Evolutionary conservation across 37 sponge, comb jelly and placozoan species (phyloP).

Genomic region (Aphrocallistes beatrix): DNA sequence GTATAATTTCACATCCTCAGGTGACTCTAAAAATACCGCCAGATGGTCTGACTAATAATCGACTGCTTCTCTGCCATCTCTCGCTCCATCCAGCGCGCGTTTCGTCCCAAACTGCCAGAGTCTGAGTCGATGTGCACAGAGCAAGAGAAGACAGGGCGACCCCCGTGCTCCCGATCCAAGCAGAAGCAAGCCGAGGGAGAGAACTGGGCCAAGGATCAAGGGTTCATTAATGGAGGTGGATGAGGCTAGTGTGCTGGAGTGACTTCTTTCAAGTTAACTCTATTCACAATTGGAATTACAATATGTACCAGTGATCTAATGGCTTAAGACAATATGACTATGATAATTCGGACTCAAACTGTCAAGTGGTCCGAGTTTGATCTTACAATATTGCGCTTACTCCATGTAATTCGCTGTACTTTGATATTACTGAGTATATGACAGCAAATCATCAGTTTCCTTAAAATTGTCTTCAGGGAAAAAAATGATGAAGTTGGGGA

Average conservation of each 20-base stretch:
- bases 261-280: background rate
- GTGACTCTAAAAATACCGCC: too few relatives aligned
- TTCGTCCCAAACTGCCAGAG: background rate
- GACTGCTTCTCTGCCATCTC: conserved; percentile 16
- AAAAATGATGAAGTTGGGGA: too few relatives aligned
- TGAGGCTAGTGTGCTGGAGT: conserved; percentile 10
- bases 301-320: background rate
- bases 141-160: background rate
- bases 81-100: background rate
- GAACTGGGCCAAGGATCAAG: background rate
- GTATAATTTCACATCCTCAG: too few relatives aligned
- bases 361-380: background rate
- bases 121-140: background rate
- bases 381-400: too few relatives aligned
- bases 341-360: conserved; percentile 6
- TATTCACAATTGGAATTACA: background rate
- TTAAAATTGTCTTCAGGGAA: too few relatives aligned
- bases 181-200: background rate
- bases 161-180: background rate
- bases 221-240: background rate
- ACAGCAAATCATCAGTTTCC: too few relatives aligned
- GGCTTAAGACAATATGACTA: background rate
- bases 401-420: too few relatives aligned
- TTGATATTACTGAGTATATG: too few relatives aligned
- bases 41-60: background rate